Evolutionary conservation across 2,888 invertebrate species (phyloP).

Genomic region (Bombyx huttoni): DNA sequence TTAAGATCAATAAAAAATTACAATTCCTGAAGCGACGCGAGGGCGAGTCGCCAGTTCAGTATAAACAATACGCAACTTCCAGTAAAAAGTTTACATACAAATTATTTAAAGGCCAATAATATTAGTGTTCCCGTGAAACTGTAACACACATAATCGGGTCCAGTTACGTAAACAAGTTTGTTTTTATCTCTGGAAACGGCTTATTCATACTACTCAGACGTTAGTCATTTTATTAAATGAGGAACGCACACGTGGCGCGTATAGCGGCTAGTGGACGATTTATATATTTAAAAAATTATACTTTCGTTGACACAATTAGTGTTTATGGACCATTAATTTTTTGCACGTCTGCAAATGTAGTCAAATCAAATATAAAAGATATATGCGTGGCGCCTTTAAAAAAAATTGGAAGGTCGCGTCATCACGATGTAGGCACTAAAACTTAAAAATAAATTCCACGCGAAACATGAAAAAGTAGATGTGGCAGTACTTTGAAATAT

Average conservation of each 20-base stretch:
- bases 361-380: constrained; percentile 1
- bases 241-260: not conserved
- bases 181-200: not conserved
- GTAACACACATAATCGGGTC: not conserved
- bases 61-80: no score
- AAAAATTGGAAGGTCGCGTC: not conserved
- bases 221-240: not conserved
- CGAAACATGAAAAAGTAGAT: no score
- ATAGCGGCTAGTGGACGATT: not conserved
- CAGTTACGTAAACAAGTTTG: no score
- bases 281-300: not conserved
- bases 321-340: not conserved
- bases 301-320: constrained; percentile 1
- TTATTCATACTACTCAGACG: not conserved
- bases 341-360: not conserved
- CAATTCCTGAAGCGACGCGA: no score
- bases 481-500: no score
- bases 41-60: no score
- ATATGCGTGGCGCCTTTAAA: constrained; percentile 1
- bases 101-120: no score
- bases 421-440: not conserved
- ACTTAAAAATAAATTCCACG: no score
- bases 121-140: no score
- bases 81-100: no score
- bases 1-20: no score